Evolutionary conservation across 1,140 invertebrate genomes (phyloP).

Genomic region (Patella vulgata): DNA sequence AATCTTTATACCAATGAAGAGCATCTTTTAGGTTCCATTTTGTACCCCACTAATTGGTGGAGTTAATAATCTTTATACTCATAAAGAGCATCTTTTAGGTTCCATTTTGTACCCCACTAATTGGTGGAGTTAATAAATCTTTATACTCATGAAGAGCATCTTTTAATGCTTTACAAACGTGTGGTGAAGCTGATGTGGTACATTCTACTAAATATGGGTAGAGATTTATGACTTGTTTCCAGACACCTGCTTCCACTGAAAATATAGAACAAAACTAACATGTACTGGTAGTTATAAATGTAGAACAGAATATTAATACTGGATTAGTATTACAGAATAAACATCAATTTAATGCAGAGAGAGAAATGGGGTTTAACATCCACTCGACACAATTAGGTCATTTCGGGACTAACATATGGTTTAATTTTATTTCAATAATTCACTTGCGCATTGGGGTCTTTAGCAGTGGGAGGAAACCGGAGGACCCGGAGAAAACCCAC

Average conservation of each 20-base stretch:
- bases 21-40: conserved; percentile 77
- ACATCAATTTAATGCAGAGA: no score
- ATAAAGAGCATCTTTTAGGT: conserved; percentile 84
- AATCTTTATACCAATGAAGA: conserved; percentile 86
- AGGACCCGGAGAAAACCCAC: no score
- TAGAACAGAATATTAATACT: no score
- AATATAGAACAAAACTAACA: conserved; percentile 13
- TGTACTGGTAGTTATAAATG: no score
- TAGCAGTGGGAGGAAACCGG: no score
- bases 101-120: conserved; percentile 30
- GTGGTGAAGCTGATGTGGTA: conserved; percentile 74
- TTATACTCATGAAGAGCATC: conserved; percentile 89
- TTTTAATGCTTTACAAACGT: conserved; percentile 81
- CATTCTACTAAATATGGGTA: conserved; percentile 93
- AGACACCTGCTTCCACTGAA: conserved; percentile 85
- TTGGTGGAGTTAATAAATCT: conserved; percentile 79
- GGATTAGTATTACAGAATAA: no score
- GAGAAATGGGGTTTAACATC: no score
- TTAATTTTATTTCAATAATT: no score
- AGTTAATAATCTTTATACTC: conserved; percentile 87
- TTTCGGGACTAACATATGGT: no score
- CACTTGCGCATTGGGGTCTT: no score
- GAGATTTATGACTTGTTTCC: conserved; percentile 90
- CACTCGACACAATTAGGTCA: no score
- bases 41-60: conserved; percentile 63